phyloP scores from a whole-genome alignment of 1,140 invertebrate genomes.

The Drosophila ohnishii region DNA sequence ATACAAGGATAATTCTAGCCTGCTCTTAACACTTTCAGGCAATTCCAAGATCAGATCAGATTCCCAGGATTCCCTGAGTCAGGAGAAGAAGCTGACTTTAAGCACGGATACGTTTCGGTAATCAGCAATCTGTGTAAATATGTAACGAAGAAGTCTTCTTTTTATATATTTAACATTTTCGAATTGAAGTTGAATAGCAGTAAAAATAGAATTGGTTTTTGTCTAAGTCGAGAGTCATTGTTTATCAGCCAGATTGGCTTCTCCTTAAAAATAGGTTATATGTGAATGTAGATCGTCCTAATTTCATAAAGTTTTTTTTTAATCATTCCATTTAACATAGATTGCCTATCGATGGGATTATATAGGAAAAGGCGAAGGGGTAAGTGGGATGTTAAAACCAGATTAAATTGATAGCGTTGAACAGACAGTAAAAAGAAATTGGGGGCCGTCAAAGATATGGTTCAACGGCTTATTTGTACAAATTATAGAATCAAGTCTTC shows the following conservation, averaged over 20 bases:
- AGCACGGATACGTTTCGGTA: background rate
- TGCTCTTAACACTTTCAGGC: conserved; percentile 8
- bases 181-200: background rate
- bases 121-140: conserved; percentile 6
- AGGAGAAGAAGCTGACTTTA: background rate
- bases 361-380: background rate
- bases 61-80: too few relatives aligned
- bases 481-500: conserved; percentile 6
- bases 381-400: background rate
- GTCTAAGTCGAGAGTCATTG: background rate
- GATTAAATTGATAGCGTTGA: conserved; percentile 5
- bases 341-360: background rate
- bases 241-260: background rate
- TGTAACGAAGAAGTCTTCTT: background rate
- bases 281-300: background rate
- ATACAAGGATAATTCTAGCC: conserved; percentile 35
- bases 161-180: too few relatives aligned
- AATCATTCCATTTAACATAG: background rate
- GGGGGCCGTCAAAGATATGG: background rate
- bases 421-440: background rate
- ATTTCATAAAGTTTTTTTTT: background rate
- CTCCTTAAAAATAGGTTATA: background rate
- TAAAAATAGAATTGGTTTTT: background rate
- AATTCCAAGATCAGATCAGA: conserved; percentile 4
- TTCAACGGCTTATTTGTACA: background rate